Percentiles rank a stretch among this genome's conserved stretches.
Evolutionary conservation across 2,888 invertebrate genomes (phyloP).

Genomic region (Drosophila longiperda): DNA sequence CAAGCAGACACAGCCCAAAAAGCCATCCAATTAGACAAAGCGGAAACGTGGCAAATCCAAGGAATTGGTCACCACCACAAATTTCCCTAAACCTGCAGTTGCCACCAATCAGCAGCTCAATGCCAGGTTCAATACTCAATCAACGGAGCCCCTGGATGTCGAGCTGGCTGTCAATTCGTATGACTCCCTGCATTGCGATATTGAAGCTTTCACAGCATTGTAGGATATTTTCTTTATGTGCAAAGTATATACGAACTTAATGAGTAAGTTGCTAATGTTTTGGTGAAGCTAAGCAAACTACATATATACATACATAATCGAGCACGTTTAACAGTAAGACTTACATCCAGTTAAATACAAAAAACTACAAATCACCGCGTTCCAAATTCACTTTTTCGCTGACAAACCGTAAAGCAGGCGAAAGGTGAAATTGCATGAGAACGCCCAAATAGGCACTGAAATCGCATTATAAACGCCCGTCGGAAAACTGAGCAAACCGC

Average conservation of each 20-base stretch:
- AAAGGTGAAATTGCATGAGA: conserved; percentile 85
- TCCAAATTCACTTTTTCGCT: conserved; percentile 51
- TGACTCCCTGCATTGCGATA: too few relatives aligned
- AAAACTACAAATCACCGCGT: conserved; percentile 7
- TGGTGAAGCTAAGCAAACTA: conserved; percentile 34
- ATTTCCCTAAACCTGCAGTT: conserved; percentile 3
- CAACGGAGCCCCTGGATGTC: too few relatives aligned
- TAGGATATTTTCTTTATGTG: conserved; percentile 6
- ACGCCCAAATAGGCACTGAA: conserved; percentile 86
- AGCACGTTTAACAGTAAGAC: conserved; percentile 42
- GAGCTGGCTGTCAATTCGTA: too few relatives aligned
- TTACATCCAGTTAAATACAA: conserved; percentile 29
- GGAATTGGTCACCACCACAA: conserved; percentile 47
- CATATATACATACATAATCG: conserved; percentile 28
- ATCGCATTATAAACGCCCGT: conserved; percentile 85
- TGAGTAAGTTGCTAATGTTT: conserved; percentile 29
- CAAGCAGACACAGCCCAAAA: conserved; percentile 23
- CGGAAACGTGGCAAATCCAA: conserved; percentile 53
- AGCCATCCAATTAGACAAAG: conserved; percentile 31
- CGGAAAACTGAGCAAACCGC: conserved; percentile 86
- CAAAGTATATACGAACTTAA: conserved; percentile 26
- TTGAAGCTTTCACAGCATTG: too few relatives aligned
- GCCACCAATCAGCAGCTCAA: conserved; percentile 69
- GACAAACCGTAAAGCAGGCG: conserved; percentile 73
- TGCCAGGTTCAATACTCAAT: conserved; percentile 80